These are phyloP conservation scores for Seriola aureovittata DNA, from an alignment of 2,113 vertebrate species.

Conservation along the genomic window DNA sequence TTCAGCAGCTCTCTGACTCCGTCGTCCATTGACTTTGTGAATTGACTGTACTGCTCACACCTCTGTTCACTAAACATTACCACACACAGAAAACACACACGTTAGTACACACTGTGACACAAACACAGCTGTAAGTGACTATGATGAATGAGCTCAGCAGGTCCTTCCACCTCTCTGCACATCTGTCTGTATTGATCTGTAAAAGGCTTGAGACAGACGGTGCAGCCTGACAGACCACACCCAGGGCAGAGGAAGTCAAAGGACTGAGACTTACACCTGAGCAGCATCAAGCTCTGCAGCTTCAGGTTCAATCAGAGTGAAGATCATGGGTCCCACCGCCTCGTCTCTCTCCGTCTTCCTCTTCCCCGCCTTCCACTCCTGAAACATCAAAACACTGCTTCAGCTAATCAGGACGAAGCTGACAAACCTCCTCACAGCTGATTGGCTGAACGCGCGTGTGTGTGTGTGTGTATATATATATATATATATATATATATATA, in stretches of 20 bases:
- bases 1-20: conserved; percentile 92
- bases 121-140: no score
- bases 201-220: no score
- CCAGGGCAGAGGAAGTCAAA: no score
- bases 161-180: no score
- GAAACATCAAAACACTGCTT: conserved; percentile 11
- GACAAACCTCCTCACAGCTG: not conserved
- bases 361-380: conserved; percentile 97
- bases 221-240: not conserved
- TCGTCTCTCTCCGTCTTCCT: conserved; percentile 95
- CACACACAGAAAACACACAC: conserved; percentile 25
- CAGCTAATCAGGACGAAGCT: not conserved
- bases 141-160: no score
- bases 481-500: no score
- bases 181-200: no score
- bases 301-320: conserved; percentile 92
- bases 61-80: conserved; percentile 88
- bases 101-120: not conserved
- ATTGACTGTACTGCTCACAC: conserved; percentile 90
- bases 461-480: no score
- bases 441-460: not conserved
- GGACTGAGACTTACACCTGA: conserved; percentile 85
- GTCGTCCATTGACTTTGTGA: conserved; percentile 94
- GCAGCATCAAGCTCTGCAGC: conserved; percentile 88
- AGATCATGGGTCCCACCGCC: conserved; percentile 91